phyloP scores from a whole-genome alignment of 2,797 vertebrate genomes.

The Paramormyrops hopkinsi region DNA sequence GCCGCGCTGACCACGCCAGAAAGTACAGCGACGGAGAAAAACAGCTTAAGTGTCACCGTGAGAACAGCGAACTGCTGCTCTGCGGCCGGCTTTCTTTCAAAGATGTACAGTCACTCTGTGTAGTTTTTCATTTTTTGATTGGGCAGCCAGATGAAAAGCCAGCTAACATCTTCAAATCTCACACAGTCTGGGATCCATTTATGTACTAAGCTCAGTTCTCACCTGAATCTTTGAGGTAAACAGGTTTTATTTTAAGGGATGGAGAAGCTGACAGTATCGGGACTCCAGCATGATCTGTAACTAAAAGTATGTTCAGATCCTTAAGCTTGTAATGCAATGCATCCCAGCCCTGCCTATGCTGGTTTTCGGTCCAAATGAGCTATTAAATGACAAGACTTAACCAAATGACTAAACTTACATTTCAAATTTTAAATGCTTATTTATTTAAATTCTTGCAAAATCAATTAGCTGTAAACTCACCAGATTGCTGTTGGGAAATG shows the following conservation, averaged over 20 bases:
- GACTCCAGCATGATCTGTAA: neutral
- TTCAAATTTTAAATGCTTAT: neutral
- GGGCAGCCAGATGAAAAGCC: neutral
- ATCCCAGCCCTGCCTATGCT: neutral
- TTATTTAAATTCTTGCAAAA: neutral
- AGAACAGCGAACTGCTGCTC: neutral
- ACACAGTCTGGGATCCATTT: neutral
- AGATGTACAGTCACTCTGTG: neutral
- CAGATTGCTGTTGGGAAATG: neutral
- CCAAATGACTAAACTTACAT: neutral
- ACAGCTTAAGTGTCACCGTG: neutral
- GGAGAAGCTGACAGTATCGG: neutral
- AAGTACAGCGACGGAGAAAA: neutral
- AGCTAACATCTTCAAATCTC: neutral
- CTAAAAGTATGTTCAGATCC: neutral
- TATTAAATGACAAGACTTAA: neutral
- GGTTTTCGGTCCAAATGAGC: neutral
- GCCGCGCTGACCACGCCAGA: neutral
- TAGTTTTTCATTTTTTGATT: neutral
- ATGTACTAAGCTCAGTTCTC: neutral
- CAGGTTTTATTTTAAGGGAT: neutral
- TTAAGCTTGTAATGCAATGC: neutral
- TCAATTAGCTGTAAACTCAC: neutral
- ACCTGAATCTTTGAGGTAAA: slow-evolving; percentile 1
- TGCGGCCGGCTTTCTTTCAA: neutral